A percentile compares a stretch with the other conserved stretches of the same genome.
Conservation (phyloP, 1,140 invertebrate species). For the Eubasilissa regina region DNA sequence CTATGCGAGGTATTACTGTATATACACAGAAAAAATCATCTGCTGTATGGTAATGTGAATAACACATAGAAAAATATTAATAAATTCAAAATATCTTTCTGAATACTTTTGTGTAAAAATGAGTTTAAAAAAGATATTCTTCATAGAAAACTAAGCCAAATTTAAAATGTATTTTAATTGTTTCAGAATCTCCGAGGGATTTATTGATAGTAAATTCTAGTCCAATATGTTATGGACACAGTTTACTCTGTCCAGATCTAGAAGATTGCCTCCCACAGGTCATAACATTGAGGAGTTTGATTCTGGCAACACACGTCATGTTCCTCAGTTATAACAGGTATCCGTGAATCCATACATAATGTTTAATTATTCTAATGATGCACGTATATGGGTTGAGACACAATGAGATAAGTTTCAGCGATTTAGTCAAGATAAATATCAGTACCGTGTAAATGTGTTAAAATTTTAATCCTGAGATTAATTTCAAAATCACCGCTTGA, state of each 20-base stretch:
- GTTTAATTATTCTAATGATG: constrained; percentile 19
- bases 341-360: background rate
- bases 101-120: no score
- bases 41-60: no score
- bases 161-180: constrained; percentile 10
- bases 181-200: constrained; percentile 49
- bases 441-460: no score
- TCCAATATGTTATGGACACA: constrained; percentile 56
- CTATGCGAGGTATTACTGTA: no score
- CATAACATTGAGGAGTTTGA: constrained; percentile 51
- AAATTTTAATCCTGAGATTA: no score
- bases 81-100: no score
- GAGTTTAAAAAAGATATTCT: background rate
- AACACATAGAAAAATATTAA: no score
- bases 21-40: no score
- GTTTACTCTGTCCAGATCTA: constrained; percentile 54
- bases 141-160: background rate
- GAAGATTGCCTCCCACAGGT: constrained; percentile 55
- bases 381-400: no score
- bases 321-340: constrained; percentile 54
- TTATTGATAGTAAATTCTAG: constrained; percentile 55
- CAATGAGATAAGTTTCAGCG: no score
- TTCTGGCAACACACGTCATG: constrained; percentile 49
- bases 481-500: no score
- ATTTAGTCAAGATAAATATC: no score